Percentiles rank a stretch among this genome's conserved stretches.
phyloP scores from a whole-genome alignment of 2,113 vertebrate genomes.

The rat (Rattus norvegicus) region GRCr8 NC_086033.1:78700501-78701000 shows the following conservation, averaged over 20 bases:
- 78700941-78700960: constrained; percentile 65
- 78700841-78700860: constrained; percentile 44
- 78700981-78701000: background rate
- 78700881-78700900: constrained; percentile 59
- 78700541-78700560: constrained; percentile 1
- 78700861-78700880: constrained; percentile 40
- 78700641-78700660: constrained; percentile 69
- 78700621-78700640: constrained; percentile 56
- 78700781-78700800: constrained; percentile 23
- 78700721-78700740: constrained; percentile 68
- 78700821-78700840: constrained; percentile 61
- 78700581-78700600: constrained; percentile 78
- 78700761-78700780: constrained; percentile 28
- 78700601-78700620: constrained; percentile 71
- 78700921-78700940: constrained; percentile 73
- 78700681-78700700: constrained; percentile 57
- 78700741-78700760: constrained; percentile 56
- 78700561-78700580: constrained; percentile 45
- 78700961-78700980: constrained; percentile 40
- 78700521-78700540: background rate
- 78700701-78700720: constrained; percentile 30
- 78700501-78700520: background rate
- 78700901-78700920: constrained; percentile 69
- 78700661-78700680: constrained; percentile 64
- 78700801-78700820: constrained; percentile 53